Evolutionary conservation across 2,797 vertebrate genomes (phyloP), one percentile per base, ranked within the genome.

Genomic region (Hippoglossus hippoglossus): DNA sequence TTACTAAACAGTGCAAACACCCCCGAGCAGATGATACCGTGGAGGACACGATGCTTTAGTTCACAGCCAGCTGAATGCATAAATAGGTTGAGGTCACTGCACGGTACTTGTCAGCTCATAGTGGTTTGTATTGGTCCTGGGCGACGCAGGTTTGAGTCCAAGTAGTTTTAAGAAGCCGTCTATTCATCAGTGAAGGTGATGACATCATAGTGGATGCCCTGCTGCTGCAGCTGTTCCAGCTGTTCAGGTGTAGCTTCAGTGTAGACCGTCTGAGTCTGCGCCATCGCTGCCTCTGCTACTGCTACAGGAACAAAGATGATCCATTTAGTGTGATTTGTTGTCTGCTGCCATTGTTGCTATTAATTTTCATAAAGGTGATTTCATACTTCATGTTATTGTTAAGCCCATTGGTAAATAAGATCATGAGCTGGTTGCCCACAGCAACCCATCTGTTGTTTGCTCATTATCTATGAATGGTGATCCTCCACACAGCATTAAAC

Each of bases 201-300:
- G 89, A 99, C 96, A 0, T 98, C 97, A 3, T 98, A 99, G 68
- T 97, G 96, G 89, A 99, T 95, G 67, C 95, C 96, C 51, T 97
- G 94, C 75, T 96, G 96, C 84, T 98, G 97, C 91, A 98, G 94
- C 89, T 96, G 96, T 75, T 96, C 96, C 71, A 97, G 92, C 91
- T 96, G 96, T 79, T 97, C 97, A 0, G 96, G 94, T 0, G 94
- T 95, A 0, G 96, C 93, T 81, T 98, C 97, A 0, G 96, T 83
- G 77, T 97, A 97, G 9, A 98, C 89, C 0, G 96, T 93, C 90
- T 96, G 97, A 0, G 95, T 92, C 90, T 98, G 96, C 0, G 94
- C 94, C 95, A 98, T 95, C 9, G 96, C 96, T 5, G 95, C 95
- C 3, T 99, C 97, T 0, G 96, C 96, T 82, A 97, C 97, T 0